A percentile compares a stretch with the other conserved stretches of the same genome.
Evolutionary conservation across 37 sponge, comb jelly and placozoan species (phyloP).

Genomic region (Chondrosia reniformis): DNA sequence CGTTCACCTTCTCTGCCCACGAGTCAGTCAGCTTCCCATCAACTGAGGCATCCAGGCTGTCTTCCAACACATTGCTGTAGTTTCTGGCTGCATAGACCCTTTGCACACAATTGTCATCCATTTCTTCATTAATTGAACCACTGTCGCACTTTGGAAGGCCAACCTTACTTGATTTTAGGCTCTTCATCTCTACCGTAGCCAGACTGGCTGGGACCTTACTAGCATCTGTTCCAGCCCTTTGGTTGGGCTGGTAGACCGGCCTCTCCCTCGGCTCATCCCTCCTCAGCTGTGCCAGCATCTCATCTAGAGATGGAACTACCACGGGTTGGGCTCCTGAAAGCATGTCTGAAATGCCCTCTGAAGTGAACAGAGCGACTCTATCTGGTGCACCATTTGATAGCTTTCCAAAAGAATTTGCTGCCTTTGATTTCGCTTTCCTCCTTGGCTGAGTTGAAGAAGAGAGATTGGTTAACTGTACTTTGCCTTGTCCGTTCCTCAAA

Average conservation of each 20-base stretch:
- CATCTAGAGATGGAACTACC: not conserved
- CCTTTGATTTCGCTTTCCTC: not conserved
- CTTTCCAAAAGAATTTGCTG: not conserved
- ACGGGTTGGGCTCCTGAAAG: not conserved
- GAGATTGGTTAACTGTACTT: conserved; percentile 3
- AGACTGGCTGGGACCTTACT: not conserved
- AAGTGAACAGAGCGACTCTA: not conserved
- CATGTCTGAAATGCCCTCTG: not conserved
- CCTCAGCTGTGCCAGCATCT: conserved; percentile 11
- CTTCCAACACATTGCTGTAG: not conserved
- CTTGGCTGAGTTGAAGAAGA: not conserved
- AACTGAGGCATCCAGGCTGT: not conserved
- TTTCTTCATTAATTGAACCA: too few relatives aligned
- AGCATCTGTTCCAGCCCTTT: not conserved
- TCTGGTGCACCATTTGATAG: not conserved
- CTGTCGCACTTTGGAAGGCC: too few relatives aligned
- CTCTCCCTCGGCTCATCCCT: not conserved
- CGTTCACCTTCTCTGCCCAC: conserved; percentile 12
- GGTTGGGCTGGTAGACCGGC: not conserved
- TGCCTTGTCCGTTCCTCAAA: conserved; percentile 28
- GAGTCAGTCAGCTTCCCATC: not conserved
- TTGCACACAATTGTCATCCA: too few relatives aligned
- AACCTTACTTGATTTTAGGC: too few relatives aligned
- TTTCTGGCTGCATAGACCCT: not conserved
- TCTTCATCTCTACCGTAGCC: not conserved